Base-by-base conservation (phyloP, 1,140 invertebrate species). In the Atopsyche davidsoni region DNA sequence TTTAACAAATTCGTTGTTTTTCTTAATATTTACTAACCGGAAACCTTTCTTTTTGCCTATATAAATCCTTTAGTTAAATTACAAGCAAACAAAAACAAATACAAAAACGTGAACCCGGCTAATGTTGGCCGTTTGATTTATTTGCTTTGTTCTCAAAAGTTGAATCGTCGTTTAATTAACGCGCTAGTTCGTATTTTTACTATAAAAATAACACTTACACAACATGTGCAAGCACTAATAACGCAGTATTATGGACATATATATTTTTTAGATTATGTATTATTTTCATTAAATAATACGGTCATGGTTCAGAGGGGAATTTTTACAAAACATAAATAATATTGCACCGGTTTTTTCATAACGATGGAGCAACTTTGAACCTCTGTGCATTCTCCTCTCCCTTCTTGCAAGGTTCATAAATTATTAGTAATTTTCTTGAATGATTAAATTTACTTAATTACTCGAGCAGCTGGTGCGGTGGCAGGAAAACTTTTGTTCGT, bases 401-500 rank as follows among this genome's bases (percentile, higher is more conserved):
- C n/a, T n/a, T n/a, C n/a, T n/a, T n/a, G n/a, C n/a, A n/a, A n/a
- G n/a, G n/a, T n/a, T n/a, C n/a, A n/a, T n/a, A n/a, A 34, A 11
- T 39, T 17, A 39, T 39, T 39, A 39, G 11, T 39, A 17, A 39
- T 39, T 39, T 16, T n/a, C n/a, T 18, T 21, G 18, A 39, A 17
- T 16, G 14, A 17, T 39, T 16, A 39, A 39, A 16, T 39, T 39
- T 21, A 11, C 36, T 39, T 39, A 39, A 39, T 39, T 39, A 39
- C 36, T 39, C 19, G 4, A 17, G 14, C 11, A 17, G 17, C 36
- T 21, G 18, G 14, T 17, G 36, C 2, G 4, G 18, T n/a, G 10
- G 2, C 19, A 3, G 11, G 24, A 28, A 28, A 39, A 39, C 36
- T 39, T 39, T 39, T 16, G 36, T 39, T 39, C 36, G 36, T 39